Conservation (phyloP, 92 coral and sea anemone species). For the Anthopleura xanthogrammica region DNA sequence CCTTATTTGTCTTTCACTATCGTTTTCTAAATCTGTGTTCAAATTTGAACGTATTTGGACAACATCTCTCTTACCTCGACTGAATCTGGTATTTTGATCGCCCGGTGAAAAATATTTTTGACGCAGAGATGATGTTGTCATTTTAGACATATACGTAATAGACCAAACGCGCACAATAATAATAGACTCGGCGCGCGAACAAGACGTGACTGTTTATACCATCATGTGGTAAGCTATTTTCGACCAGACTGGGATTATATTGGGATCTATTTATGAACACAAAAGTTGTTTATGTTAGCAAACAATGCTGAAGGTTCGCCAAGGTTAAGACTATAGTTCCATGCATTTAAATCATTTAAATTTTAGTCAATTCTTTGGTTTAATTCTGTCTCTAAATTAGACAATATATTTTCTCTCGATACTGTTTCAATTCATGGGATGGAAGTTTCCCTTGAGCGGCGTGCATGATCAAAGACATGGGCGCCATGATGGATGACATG, state of each 20-base stretch:
- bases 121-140: background rate
- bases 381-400: too few species aligned
- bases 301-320: background rate
- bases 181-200: background rate
- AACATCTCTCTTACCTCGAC: background rate
- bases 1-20: background rate
- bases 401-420: too few species aligned
- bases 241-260: background rate
- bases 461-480: too few species aligned
- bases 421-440: too few species aligned
- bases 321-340: background rate
- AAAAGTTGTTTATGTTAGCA: background rate
- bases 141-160: background rate
- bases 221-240: conserved; percentile 1
- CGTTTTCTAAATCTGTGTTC: background rate
- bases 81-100: background rate
- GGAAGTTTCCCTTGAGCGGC: too few species aligned
- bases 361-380: too few species aligned
- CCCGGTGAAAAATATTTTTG: background rate
- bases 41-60: background rate
- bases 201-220: background rate
- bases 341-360: background rate
- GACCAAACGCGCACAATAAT: background rate
- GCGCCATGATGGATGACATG: too few species aligned
- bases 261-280: background rate